phyloP scores from a whole-genome alignment of 2,113 vertebrate genomes.

The Pomatorhinus ruficollis region DNA sequence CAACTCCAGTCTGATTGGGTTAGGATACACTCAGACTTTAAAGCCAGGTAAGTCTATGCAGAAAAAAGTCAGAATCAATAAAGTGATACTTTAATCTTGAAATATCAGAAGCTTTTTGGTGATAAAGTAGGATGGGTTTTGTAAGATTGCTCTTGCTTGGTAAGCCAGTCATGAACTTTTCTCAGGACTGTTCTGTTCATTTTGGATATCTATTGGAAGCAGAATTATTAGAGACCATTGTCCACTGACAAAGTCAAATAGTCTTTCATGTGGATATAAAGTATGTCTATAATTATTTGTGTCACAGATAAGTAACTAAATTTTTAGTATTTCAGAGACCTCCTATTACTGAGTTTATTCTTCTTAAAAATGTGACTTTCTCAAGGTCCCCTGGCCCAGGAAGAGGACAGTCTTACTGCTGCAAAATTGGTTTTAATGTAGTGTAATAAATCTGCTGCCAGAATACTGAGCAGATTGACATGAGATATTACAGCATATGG shows the following conservation, averaged over 20 bases:
- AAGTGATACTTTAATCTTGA: background rate
- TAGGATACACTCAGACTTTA: conserved; percentile 96
- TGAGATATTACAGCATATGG: background rate
- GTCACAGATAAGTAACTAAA: background rate
- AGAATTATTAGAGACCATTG: background rate
- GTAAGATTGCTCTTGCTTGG: background rate
- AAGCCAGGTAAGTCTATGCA: conserved; percentile 86
- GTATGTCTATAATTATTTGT: background rate
- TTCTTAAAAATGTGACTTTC: background rate
- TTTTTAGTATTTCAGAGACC: background rate
- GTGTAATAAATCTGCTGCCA: conserved; percentile 25
- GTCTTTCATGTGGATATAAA: background rate
- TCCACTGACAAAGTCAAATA: background rate
- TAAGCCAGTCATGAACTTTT: background rate
- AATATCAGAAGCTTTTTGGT: background rate
- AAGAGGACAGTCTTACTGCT: background rate
- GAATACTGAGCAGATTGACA: background rate
- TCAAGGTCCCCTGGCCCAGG: background rate
- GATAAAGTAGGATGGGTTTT: background rate
- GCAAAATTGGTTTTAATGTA: background rate
- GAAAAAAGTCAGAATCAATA: background rate
- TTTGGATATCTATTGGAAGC: background rate
- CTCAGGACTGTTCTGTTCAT: background rate
- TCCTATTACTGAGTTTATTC: conserved; percentile 1
- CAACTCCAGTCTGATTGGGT: conserved; percentile 95